Evolutionary conservation across 2,797 vertebrate species (phyloP).

Genomic region (Schizopygopsis malacanthus): DNA sequence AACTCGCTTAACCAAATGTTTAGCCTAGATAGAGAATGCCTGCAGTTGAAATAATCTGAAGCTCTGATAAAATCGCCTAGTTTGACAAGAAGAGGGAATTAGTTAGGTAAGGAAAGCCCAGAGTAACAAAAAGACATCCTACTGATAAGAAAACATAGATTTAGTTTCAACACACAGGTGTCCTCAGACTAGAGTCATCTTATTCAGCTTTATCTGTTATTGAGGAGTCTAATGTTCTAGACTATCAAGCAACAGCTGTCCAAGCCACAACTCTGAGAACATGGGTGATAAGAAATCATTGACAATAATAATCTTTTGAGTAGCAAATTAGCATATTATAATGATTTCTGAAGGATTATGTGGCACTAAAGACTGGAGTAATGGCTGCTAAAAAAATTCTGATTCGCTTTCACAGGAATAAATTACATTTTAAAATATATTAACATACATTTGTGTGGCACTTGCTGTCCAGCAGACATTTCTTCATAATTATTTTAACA

Average conservation of each 20-base stretch:
- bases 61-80: conserved; percentile 35
- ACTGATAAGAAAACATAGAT: conserved; percentile 60
- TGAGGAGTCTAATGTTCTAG: conserved; percentile 48
- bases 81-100: conserved; percentile 43
- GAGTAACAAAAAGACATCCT: conserved; percentile 60
- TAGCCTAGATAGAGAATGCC: not conserved
- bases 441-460: not conserved
- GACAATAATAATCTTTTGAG: too few species aligned
- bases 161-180: conserved; percentile 67
- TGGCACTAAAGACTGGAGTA: not conserved
- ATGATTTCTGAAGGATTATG: conserved; percentile 2
- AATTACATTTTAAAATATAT: not conserved
- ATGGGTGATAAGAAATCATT: conserved; percentile 26
- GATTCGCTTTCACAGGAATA: not conserved
- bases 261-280: conserved; percentile 33
- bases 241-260: conserved; percentile 39
- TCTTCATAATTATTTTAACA: not conserved
- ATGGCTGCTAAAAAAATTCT: not conserved
- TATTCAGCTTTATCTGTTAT: conserved; percentile 46
- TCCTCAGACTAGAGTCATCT: conserved; percentile 55
- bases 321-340: not conserved
- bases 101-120: conserved; percentile 47
- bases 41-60: conserved; percentile 19
- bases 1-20: not conserved
- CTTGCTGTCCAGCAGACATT: not conserved